Percentiles rank a stretch among this genome's conserved stretches.
Evolutionary conservation across 2,888 invertebrate species (phyloP).

Genomic region (Tenthredo mesomela): DNA sequence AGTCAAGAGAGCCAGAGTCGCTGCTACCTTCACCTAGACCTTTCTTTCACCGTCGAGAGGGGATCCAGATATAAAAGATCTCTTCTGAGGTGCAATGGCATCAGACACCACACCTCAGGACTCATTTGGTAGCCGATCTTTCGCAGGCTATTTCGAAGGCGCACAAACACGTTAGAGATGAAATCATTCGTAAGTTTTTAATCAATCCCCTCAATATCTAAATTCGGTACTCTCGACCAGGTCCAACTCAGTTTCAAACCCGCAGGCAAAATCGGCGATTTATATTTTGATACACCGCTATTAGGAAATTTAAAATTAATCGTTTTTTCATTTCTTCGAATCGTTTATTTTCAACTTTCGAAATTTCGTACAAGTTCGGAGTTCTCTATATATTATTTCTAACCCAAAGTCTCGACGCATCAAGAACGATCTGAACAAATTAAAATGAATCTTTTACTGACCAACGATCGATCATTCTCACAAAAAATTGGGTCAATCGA

Average conservation of each 20-base stretch:
- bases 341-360: background rate
- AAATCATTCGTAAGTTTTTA: conserved; percentile 57
- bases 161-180: conserved; percentile 40
- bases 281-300: background rate
- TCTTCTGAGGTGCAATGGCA: conserved; percentile 74
- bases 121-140: conserved; percentile 43
- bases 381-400: background rate
- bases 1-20: conserved; percentile 27
- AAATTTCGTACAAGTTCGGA: background rate
- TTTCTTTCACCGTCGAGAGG: conserved; percentile 75
- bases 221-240: background rate
- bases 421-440: background rate
- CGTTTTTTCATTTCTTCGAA: conserved; percentile 12
- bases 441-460: background rate
- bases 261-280: background rate
- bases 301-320: background rate
- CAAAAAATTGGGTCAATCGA: conserved; percentile 34
- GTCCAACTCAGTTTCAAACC: background rate
- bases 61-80: conserved; percentile 76
- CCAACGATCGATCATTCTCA: conserved; percentile 6
- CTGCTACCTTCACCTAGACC: conserved; percentile 78
- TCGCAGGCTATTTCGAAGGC: conserved; percentile 24
- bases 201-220: background rate
- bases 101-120: conserved; percentile 69
- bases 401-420: background rate